A percentile compares a stretch with the other conserved stretches of the same genome.
phyloP scores from a whole-genome alignment of 2,797 vertebrate species.

The Oceanodroma leucorhoa region DNA sequence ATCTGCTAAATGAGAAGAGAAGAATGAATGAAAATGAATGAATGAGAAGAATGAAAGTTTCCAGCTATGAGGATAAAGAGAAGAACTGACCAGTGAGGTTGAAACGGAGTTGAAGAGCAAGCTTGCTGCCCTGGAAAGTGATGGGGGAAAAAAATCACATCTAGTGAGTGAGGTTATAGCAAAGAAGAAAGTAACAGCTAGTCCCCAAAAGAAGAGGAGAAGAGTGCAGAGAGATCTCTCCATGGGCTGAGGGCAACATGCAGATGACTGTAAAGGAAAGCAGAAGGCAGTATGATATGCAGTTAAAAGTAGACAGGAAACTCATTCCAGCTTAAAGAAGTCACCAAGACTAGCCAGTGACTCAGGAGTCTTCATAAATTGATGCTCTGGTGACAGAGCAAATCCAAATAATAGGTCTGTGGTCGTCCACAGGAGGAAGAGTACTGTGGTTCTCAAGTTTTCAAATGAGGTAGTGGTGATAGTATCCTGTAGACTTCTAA shows the following conservation, averaged over 20 bases:
- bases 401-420: background rate
- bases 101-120: constrained; percentile 59
- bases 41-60: constrained; percentile 69
- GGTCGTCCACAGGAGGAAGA: background rate
- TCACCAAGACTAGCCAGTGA: background rate
- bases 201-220: constrained; percentile 9
- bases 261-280: background rate
- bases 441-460: background rate
- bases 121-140: background rate
- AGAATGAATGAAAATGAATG: constrained; percentile 67
- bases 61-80: constrained; percentile 49
- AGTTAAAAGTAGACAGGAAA: background rate
- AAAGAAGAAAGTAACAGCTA: constrained; percentile 31
- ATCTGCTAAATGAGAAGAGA: constrained; percentile 63
- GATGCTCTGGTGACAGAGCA: background rate
- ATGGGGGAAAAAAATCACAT: background rate
- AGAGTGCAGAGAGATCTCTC: background rate
- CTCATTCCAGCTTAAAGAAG: background rate
- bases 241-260: background rate
- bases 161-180: background rate
- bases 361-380: background rate
- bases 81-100: constrained; percentile 63
- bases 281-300: background rate
- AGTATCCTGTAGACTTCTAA: background rate
- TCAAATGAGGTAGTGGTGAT: background rate